These are phyloP conservation scores for Denticeps clupeoides DNA, from an alignment of 2,797 vertebrate genomes.

Conservation along the genomic window DNA sequence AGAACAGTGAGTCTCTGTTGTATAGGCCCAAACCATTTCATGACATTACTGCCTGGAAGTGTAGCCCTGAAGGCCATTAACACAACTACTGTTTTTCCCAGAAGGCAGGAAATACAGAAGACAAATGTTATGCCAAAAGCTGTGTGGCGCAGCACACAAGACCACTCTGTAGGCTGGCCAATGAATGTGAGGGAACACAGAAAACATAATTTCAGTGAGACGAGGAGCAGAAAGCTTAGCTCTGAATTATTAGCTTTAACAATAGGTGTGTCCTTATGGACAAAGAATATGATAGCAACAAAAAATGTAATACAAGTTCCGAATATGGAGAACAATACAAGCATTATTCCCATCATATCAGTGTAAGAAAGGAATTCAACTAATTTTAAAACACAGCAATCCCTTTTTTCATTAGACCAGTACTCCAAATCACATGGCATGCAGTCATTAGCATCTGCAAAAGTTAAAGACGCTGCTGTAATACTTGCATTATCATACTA, in stretches of 20 bases:
- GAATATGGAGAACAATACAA: conserved; percentile 16
- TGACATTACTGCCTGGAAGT: conserved; percentile 25
- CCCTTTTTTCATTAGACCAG: conserved; percentile 28
- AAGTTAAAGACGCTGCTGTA: not conserved
- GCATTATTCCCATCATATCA: conserved; percentile 25
- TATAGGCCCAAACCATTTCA: conserved; percentile 28
- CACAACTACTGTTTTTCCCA: conserved; percentile 18
- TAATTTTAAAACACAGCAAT: conserved; percentile 26
- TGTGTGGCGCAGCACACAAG: conserved; percentile 24
- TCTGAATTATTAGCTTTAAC: conserved; percentile 26
- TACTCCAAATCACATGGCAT: conserved; percentile 22
- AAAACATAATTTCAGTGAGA: conserved; percentile 14
- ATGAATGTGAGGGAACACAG: conserved; percentile 21
- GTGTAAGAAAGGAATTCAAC: conserved; percentile 26
- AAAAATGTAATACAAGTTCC: conserved; percentile 12
- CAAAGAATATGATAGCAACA: conserved; percentile 13
- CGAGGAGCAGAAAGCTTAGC: conserved; percentile 7
- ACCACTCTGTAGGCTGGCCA: conserved; percentile 17
- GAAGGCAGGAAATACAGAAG: conserved; percentile 20
- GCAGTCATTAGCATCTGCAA: conserved; percentile 28
- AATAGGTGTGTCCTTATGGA: conserved; percentile 18
- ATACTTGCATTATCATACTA: not conserved
- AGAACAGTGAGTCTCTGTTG: conserved; percentile 27
- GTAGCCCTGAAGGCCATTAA: conserved; percentile 25
- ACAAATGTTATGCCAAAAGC: conserved; percentile 16